Percentiles rank a stretch among this genome's conserved stretches.
Conservation (phyloP, 2,888 invertebrate species). For the Idaea straminata region DNA sequence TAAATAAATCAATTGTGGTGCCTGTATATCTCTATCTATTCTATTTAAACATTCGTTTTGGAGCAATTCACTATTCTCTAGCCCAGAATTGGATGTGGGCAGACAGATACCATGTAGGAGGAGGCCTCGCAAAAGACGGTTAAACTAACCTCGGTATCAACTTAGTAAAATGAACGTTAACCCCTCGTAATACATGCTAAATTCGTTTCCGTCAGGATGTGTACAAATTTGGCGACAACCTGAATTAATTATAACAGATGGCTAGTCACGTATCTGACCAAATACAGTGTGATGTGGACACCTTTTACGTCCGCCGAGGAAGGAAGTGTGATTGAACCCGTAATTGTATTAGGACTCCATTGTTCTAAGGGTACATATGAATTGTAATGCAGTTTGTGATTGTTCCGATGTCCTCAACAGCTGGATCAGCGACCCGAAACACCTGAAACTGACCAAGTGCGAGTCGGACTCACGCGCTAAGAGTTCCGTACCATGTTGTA, state of each 20-base stretch:
- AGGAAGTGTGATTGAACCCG: conserved; percentile 72
- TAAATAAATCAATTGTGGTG: conserved; percentile 10
- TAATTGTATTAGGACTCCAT: conserved; percentile 37
- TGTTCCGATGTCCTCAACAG: conserved; percentile 55
- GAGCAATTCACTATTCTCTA: conserved; percentile 57
- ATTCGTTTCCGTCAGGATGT: conserved; percentile 48
- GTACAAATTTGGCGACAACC: conserved; percentile 64
- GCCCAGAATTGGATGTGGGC: conserved; percentile 74
- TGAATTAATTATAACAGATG: conserved; percentile 68
- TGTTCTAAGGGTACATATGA: conserved; percentile 42
- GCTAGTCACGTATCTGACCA: conserved; percentile 73
- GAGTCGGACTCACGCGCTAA: too few species aligned
- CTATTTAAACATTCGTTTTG: conserved; percentile 37
- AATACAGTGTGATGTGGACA: conserved; percentile 61
- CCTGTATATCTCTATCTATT: conserved; percentile 6
- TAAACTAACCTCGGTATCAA: conserved; percentile 58
- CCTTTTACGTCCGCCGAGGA: conserved; percentile 67
- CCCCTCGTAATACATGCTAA: conserved; percentile 50
- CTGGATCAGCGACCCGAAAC: conserved; percentile 17
- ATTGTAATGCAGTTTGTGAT: conserved; percentile 66
- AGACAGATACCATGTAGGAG: conserved; percentile 71
- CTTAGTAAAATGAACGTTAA: conserved; percentile 54
- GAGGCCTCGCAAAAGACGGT: conserved; percentile 71
- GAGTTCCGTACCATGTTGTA: too few species aligned
- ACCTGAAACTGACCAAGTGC: background rate